Percentiles rank a stretch among this genome's conserved stretches.
These are phyloP conservation scores for Corythornis madagascariensis DNA, from an alignment of 2,113 vertebrate genomes.

Conservation along the genomic window DNA sequence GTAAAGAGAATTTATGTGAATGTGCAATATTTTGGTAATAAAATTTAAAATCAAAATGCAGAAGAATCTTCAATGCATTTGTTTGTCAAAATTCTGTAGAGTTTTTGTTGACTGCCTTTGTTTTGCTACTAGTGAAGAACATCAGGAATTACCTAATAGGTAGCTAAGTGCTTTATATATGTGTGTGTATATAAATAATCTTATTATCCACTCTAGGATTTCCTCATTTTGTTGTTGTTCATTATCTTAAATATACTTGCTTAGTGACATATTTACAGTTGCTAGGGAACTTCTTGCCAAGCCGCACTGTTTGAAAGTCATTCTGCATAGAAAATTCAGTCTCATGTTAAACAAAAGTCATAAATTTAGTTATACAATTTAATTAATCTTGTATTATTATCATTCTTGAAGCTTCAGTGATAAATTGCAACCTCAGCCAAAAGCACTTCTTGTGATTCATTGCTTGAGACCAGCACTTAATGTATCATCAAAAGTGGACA, in stretches of 20 bases:
- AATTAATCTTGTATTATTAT: constrained; percentile 84
- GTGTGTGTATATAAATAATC: neutral
- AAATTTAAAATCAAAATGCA: neutral
- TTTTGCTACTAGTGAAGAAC: constrained; percentile 29
- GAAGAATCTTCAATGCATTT: neutral
- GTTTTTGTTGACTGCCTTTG: neutral
- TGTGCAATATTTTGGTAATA: neutral
- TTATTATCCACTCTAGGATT: constrained; percentile 50
- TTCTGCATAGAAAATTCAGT: constrained; percentile 74
- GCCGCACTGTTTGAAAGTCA: constrained; percentile 53
- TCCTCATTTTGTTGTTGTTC: constrained; percentile 53
- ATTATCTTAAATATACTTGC: constrained; percentile 48
- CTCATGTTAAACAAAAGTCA: constrained; percentile 67
- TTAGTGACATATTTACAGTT: constrained; percentile 58
- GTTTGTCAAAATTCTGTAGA: neutral
- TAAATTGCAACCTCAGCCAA: constrained; percentile 76
- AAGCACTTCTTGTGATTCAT: constrained; percentile 79
- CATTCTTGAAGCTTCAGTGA: constrained; percentile 77
- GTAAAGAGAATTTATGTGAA: neutral
- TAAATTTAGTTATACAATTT: constrained; percentile 77
- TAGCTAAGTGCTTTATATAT: neutral
- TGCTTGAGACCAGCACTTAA: constrained; percentile 78
- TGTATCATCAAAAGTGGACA: constrained; percentile 84
- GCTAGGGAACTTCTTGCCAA: constrained; percentile 57
- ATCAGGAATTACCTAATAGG: neutral